phyloP scores from a whole-genome alignment of 2,113 vertebrate species.

The Embiotoca jacksoni region DNA sequence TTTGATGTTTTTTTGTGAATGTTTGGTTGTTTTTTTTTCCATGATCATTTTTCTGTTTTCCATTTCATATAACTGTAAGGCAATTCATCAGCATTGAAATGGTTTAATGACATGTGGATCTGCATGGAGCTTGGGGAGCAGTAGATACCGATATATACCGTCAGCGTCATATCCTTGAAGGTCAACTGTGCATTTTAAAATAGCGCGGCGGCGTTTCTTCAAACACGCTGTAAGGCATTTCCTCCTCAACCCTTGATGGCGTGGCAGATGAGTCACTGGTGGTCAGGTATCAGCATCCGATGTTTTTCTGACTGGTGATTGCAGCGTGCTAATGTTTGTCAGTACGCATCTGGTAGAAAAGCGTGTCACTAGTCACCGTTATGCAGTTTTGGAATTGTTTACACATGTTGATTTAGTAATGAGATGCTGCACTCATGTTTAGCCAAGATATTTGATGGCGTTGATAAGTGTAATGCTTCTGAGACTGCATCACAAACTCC shows the following conservation, averaged over 20 bases:
- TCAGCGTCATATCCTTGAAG: constrained; percentile 73
- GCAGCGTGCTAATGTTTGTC: constrained; percentile 44
- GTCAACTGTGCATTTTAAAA: constrained; percentile 75
- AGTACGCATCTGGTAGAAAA: constrained; percentile 27
- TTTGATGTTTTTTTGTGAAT: constrained; percentile 64
- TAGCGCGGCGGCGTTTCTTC: constrained; percentile 63
- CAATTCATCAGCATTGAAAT: constrained; percentile 71
- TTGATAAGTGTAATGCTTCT: constrained; percentile 25
- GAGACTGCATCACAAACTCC: constrained; percentile 13
- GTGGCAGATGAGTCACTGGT: constrained; percentile 72
- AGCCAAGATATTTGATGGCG: constrained; percentile 26
- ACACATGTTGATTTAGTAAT: constrained; percentile 29
- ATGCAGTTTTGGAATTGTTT: constrained; percentile 29
- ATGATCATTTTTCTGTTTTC: constrained; percentile 73
- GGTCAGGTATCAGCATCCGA: constrained; percentile 65
- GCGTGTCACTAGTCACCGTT: constrained; percentile 30
- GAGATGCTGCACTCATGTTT: constrained; percentile 34
- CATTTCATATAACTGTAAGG: constrained; percentile 75
- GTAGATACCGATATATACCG: constrained; percentile 59
- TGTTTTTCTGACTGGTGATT: constrained; percentile 52
- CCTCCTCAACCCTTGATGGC: constrained; percentile 62
- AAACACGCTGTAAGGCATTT: constrained; percentile 69
- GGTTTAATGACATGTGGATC: constrained; percentile 68
- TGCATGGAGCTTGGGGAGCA: constrained; percentile 62
- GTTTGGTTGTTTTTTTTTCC: constrained; percentile 37